Conservation (phyloP, 2,113 vertebrate genomes). For the Helogale parvula region DNA sequence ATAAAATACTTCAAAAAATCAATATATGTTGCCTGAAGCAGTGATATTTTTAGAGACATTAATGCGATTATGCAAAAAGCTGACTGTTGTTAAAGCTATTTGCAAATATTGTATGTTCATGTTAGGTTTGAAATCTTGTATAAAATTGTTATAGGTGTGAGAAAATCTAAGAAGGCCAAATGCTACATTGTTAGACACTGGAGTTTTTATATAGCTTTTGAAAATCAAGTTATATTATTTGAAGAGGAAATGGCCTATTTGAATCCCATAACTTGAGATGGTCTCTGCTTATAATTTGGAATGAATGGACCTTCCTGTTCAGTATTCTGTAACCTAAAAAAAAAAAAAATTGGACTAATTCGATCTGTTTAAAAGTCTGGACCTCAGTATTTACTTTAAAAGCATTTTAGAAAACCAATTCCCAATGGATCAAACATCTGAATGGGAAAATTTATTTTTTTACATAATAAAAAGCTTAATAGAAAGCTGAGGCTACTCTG, state of each 20-base stretch:
- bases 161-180: neutral
- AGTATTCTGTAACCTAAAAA: neutral
- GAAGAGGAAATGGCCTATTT: neutral
- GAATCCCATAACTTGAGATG: neutral
- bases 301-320: neutral
- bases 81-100: neutral
- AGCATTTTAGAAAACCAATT: neutral
- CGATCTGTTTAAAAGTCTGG: neutral
- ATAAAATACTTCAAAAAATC: neutral
- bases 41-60: neutral
- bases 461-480: neutral
- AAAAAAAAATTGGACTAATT: neutral
- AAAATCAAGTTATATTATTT: slow-evolving; percentile 36
- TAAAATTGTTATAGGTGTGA: neutral
- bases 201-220: neutral
- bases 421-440: neutral
- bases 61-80: neutral
- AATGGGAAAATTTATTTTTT: neutral
- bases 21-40: neutral
- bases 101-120: neutral
- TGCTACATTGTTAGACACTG: neutral
- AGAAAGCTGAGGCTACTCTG: neutral
- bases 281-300: neutral
- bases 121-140: neutral
- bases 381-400: neutral